Evolutionary conservation across 1,140 invertebrate genomes (phyloP), one percentile per base, ranked within the genome.

Genomic region (Probaryconus sp.): DNA sequence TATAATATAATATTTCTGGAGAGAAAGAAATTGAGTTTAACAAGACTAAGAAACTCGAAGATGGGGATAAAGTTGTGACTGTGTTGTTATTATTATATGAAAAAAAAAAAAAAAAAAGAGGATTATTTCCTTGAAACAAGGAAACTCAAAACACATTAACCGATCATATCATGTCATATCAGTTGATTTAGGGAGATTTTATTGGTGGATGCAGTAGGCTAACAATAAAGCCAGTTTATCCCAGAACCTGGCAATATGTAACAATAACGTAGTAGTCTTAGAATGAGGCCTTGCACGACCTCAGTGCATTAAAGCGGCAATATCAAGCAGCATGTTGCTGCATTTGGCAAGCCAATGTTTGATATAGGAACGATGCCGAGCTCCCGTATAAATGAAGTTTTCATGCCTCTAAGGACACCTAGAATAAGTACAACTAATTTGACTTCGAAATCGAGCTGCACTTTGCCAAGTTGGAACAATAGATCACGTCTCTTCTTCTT

Each of bases 401-500:
- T 61, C 55, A 45, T 70, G 61, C 61, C 55, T 31, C 58, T 70
- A 65, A 69, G 47, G 60, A 75, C 38, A 75, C 74, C 67, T 61
- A 76, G 74, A 76, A 76, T 71, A 71, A 76, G 58, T 68, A 42
- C 68, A 48, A 58, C 74, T 43, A 71, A 76, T 71, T 71, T 68
- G 67, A 71, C 74, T 71, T 45, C 63, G 67, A 76, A 71, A 64
- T 71, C 43, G 26, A 53, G 67, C 74, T 71, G 26, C 58, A 47
- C 74, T 76, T 68, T 76, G 74, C 74, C 74, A 76, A 76, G 28
- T 68, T 68, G 10, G 63, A 63, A 76, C 74, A 71, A 71, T 68
- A 71, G 50, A 67, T 71, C 48, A 63, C 38, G 30, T 43, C 37
- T 30, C 28, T 30, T 30, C 10, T 53, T 10, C 24, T 48, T 72